phyloP scores from a whole-genome alignment of 1,140 invertebrate species.

The Pogonomyrmex californicus region DNA sequence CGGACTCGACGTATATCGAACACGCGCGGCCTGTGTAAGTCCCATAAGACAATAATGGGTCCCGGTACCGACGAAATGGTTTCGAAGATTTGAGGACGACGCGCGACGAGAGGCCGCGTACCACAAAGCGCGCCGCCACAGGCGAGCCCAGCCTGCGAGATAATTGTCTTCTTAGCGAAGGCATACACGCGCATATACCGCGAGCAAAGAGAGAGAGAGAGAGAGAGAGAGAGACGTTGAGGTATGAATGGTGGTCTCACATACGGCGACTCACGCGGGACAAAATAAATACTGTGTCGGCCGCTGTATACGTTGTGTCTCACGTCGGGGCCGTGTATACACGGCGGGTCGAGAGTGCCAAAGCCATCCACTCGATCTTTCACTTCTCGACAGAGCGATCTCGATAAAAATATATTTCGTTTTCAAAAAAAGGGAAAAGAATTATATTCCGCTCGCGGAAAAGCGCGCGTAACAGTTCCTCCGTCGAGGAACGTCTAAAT shows the following conservation, averaged over 20 bases:
- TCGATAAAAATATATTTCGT: conserved; percentile 14
- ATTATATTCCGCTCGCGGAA: too few relatives aligned
- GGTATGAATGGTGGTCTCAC: conserved; percentile 53
- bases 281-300: conserved; percentile 63
- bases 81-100: conserved; percentile 54
- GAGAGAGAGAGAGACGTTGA: not conserved
- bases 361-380: conserved; percentile 68
- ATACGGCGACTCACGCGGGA: conserved; percentile 32
- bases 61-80: conserved; percentile 43
- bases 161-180: conserved; percentile 62
- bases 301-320: conserved; percentile 50
- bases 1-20: not conserved
- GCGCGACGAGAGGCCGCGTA: conserved; percentile 7
- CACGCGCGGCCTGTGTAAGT: not conserved
- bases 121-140: conserved; percentile 53
- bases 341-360: conserved; percentile 57
- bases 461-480: not conserved
- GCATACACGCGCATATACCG: conserved; percentile 45
- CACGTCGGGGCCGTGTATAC: conserved; percentile 47
- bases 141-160: conserved; percentile 37
- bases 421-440: not conserved
- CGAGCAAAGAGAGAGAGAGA: conserved; percentile 48
- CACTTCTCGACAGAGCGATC: conserved; percentile 23
- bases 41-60: conserved; percentile 45
- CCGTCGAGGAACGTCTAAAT: not conserved